Conservation (phyloP, 2,888 invertebrate genomes). For the Antheraea assamensis region DNA sequence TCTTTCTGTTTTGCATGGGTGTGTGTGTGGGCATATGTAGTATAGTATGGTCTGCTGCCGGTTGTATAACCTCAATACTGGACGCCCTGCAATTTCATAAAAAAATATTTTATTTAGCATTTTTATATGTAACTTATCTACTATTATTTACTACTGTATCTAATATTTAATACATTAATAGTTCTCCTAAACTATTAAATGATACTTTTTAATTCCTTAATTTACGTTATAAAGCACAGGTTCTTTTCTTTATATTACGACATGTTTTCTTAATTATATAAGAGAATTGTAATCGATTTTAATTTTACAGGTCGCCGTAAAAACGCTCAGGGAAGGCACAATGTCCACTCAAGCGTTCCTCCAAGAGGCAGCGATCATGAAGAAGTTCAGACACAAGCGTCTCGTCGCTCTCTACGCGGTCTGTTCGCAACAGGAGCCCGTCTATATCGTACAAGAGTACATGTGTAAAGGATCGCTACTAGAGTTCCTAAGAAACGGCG, state of each 20-base stretch:
- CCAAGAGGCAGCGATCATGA: slow-evolving; percentile 99
- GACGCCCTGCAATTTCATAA: too few species aligned
- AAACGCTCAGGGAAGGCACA: slow-evolving; percentile 96
- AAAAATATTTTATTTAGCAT: too few species aligned
- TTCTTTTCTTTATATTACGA: neutral
- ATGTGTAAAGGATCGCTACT: slow-evolving; percentile 98
- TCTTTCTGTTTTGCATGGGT: too few species aligned
- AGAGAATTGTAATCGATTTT: neutral
- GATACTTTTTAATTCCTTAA: too few species aligned
- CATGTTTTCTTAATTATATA: neutral
- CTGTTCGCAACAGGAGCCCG: slow-evolving; percentile 96
- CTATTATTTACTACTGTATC: too few species aligned
- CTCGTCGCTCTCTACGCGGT: slow-evolving; percentile 97
- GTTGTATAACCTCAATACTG: too few species aligned
- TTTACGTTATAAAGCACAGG: neutral
- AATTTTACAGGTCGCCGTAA: slow-evolving; percentile 91
- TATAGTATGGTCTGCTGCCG: too few species aligned
- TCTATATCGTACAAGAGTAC: slow-evolving; percentile 96
- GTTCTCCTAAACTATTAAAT: too few species aligned
- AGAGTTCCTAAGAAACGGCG: slow-evolving; percentile 94
- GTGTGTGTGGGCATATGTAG: too few species aligned
- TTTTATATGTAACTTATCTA: too few species aligned
- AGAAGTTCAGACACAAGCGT: slow-evolving; percentile 97
- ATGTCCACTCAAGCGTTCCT: slow-evolving; percentile 99
- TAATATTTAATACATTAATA: too few species aligned